A percentile compares a stretch with the other conserved stretches of the same genome.
These are phyloP conservation scores for Troglohyphantes excavatus DNA, from an alignment of 2,888 invertebrate genomes.

Conservation along the genomic window DNA sequence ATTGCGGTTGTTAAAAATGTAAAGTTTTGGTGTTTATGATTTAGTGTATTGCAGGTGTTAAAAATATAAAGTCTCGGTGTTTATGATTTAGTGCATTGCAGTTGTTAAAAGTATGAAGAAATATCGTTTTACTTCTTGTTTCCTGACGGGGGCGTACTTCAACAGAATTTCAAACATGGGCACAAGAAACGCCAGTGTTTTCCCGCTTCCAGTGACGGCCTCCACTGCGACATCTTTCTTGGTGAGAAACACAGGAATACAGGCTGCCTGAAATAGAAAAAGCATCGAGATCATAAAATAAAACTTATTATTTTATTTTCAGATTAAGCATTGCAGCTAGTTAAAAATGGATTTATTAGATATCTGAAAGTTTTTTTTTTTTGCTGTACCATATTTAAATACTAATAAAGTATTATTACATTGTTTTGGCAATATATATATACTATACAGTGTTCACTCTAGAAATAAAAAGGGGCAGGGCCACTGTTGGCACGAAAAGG, in stretches of 20 bases:
- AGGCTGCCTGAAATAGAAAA: slow-evolving; percentile 87
- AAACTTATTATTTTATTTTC: background rate
- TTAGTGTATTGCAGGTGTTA: no score
- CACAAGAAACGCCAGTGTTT: slow-evolving; percentile 97
- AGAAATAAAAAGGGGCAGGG: no score
- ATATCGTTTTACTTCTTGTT: slow-evolving; percentile 86
- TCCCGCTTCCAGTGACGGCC: slow-evolving; percentile 99
- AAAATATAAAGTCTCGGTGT: no score
- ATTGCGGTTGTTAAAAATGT: no score
- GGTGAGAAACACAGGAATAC: slow-evolving; percentile 92
- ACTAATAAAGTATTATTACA: background rate
- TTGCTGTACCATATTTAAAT: background rate
- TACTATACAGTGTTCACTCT: no score
- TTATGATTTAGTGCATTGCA: no score
- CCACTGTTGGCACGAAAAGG: no score
- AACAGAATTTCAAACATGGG: slow-evolving; percentile 93
- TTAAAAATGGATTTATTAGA: background rate
- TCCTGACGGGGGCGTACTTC: slow-evolving; percentile 85
- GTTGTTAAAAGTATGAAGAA: no score
- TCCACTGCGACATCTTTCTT: slow-evolving; percentile 99
- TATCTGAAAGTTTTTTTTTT: background rate
- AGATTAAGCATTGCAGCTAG: background rate
- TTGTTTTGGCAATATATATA: no score
- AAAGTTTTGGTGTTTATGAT: no score
- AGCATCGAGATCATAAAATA: background rate